A percentile compares a stretch with the other conserved stretches of the same genome.
Conservation (phyloP, 1,140 invertebrate species). For the Araneus ventricosus region DNA sequence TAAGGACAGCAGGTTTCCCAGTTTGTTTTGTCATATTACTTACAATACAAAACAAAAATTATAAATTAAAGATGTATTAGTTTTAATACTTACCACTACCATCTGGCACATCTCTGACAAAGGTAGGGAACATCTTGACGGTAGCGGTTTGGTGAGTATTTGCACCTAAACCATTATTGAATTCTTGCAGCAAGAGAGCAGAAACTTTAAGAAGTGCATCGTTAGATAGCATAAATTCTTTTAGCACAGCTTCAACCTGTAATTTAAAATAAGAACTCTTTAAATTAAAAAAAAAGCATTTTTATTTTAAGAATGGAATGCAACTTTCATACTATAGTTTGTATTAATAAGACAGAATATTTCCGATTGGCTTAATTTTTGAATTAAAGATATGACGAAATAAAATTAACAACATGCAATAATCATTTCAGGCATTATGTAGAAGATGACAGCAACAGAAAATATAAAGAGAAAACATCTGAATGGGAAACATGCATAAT, state of each 20-base stretch:
- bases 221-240: slow-evolving; percentile 89
- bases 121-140: slow-evolving; percentile 96
- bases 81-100: slow-evolving; percentile 89
- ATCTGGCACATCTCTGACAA: slow-evolving; percentile 96
- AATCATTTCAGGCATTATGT: no score
- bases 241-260: slow-evolving; percentile 94
- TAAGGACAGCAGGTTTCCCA: no score
- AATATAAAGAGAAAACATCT: no score
- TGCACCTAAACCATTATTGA: slow-evolving; percentile 89
- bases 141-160: slow-evolving; percentile 87
- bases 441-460: no score
- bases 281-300: not conserved
- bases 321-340: not conserved
- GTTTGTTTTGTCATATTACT: no score
- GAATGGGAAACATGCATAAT: no score
- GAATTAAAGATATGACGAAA: no score
- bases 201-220: slow-evolving; percentile 90
- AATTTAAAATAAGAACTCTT: slow-evolving; percentile 31
- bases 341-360: no score
- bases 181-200: slow-evolving; percentile 85
- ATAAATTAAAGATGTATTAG: not conserved
- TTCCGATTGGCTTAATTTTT: no score
- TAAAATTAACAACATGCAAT: no score
- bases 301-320: not conserved
- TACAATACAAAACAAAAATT: not conserved